These are phyloP conservation scores for Leucania comma DNA, from an alignment of 2,888 invertebrate genomes.

Conservation along the genomic window DNA sequence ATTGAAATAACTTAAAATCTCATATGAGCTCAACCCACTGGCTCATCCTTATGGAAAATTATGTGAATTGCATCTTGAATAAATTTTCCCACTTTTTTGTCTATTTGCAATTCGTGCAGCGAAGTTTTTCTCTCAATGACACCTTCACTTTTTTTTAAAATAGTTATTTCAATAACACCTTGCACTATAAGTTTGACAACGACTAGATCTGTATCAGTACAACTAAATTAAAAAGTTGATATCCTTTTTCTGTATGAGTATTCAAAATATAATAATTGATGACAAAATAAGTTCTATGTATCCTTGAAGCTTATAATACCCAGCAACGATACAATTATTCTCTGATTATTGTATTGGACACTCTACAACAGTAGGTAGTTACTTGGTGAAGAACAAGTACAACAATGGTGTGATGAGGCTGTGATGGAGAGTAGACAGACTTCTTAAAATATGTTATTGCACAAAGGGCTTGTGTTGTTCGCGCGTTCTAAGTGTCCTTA, in stretches of 20 bases:
- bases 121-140: neutral
- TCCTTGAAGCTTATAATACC: neutral
- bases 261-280: neutral
- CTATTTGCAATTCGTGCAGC: too few species aligned
- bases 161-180: conserved; percentile 5
- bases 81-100: neutral
- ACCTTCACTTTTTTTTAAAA: neutral
- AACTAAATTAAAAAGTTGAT: neutral
- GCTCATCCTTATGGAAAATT: too few species aligned
- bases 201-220: conserved; percentile 11
- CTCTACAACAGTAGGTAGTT: neutral
- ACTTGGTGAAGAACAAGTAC: neutral
- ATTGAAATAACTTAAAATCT: neutral
- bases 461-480: too few species aligned
- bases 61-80: neutral
- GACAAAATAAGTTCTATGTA: neutral
- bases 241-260: neutral
- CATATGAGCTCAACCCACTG: neutral
- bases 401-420: neutral
- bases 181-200: conserved; percentile 3
- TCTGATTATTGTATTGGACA: neutral
- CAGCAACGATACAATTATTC: neutral
- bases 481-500: too few species aligned
- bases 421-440: neutral
- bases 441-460: neutral